phyloP scores from a whole-genome alignment of 2,113 vertebrate genomes.

The Machaerirhynchus nigripectus region DNA sequence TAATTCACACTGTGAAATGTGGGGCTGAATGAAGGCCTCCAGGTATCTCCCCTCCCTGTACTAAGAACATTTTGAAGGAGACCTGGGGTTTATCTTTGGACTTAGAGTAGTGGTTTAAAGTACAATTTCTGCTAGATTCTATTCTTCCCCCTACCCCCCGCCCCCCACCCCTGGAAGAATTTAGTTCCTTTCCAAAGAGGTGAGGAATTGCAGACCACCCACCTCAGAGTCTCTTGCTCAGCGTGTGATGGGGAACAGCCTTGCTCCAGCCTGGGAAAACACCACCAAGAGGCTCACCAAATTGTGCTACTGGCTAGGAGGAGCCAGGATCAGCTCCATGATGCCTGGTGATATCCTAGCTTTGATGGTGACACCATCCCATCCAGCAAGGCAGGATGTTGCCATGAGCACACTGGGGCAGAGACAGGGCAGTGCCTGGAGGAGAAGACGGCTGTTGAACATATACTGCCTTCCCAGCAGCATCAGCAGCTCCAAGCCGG shows the following conservation, averaged over 20 bases:
- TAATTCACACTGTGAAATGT: not conserved
- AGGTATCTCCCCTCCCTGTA: not conserved
- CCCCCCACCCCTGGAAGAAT: not conserved
- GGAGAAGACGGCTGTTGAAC: fast-evolving
- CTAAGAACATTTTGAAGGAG: not conserved
- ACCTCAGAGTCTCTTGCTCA: not conserved
- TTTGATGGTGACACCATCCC: not conserved
- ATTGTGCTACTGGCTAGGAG: not conserved
- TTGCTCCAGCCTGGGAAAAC: not conserved
- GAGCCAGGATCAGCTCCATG: not conserved
- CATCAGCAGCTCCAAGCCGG: not conserved
- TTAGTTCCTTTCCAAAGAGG: not conserved
- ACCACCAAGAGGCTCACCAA: not conserved
- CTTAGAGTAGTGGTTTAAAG: not conserved
- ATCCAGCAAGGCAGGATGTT: fast-evolving
- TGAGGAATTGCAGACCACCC: not conserved
- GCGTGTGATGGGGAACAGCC: fast-evolving
- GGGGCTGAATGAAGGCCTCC: not conserved
- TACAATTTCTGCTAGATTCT: not conserved
- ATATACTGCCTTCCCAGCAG: fast-evolving
- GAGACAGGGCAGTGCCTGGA: not conserved
- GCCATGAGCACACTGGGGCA: not conserved
- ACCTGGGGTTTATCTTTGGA: not conserved
- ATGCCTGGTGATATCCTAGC: not conserved
- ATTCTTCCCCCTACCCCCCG: not conserved